These are phyloP conservation scores for Euclidia mi DNA, from an alignment of 2,888 invertebrate species.

Conservation along the genomic window DNA sequence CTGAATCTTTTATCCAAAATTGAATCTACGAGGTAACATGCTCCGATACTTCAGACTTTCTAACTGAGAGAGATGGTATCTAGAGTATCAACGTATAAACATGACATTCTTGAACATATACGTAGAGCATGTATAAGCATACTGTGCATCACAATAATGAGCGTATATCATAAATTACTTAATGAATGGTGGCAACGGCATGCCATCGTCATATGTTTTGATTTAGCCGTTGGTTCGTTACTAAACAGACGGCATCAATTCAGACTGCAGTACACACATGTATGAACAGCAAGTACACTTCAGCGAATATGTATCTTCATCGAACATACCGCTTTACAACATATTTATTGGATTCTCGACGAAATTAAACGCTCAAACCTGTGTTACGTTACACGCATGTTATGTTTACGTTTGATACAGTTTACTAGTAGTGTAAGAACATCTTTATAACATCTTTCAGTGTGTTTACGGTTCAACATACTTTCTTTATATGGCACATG, in stretches of 20 bases:
- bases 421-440: conserved; percentile 62
- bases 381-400: conserved; percentile 6
- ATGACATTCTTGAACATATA: neutral
- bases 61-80: too few species aligned
- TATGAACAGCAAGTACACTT: conserved; percentile 20
- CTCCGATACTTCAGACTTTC: too few species aligned
- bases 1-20: too few species aligned
- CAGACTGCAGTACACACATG: conserved; percentile 36
- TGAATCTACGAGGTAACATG: too few species aligned
- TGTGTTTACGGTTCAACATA: conserved; percentile 83
- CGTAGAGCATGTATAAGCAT: conserved; percentile 12
- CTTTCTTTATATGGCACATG: conserved; percentile 56
- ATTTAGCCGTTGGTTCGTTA: conserved; percentile 60
- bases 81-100: too few species aligned
- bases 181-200: conserved; percentile 69
- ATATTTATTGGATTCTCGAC: conserved; percentile 8
- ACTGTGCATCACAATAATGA: conserved; percentile 22
- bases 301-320: conserved; percentile 18
- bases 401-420: conserved; percentile 68
- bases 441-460: conserved; percentile 85
- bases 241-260: conserved; percentile 52
- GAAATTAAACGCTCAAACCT: conserved; percentile 5
- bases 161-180: conserved; percentile 66
- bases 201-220: conserved; percentile 66
- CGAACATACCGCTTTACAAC: neutral